Percentiles rank a stretch among this genome's conserved stretches.
phyloP scores from a whole-genome alignment of 1,140 invertebrate genomes.

The Achatina immaculata region DNA sequence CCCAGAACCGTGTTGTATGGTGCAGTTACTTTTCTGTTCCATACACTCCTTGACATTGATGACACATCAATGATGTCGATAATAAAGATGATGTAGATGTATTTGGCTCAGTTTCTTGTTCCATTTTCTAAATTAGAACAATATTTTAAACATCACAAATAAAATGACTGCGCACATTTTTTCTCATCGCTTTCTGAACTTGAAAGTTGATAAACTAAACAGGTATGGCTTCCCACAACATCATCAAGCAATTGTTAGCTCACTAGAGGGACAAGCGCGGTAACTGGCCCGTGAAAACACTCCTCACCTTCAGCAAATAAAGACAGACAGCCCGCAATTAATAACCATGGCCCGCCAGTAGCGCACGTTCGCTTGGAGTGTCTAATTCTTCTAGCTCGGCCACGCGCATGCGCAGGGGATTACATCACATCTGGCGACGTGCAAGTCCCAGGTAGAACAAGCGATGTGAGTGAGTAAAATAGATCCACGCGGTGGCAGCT shows the following conservation, averaged over 20 bases:
- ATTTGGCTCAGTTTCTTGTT: no score
- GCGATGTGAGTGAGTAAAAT: background rate
- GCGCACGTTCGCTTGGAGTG: background rate
- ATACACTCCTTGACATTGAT: no score
- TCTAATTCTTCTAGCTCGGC: background rate
- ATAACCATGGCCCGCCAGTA: background rate
- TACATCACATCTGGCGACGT: constrained; percentile 35
- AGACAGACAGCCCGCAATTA: background rate
- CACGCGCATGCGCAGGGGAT: constrained; percentile 26
- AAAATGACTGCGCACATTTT: no score
- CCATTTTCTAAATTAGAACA: no score
- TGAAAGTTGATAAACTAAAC: background rate
- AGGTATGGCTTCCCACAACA: background rate
- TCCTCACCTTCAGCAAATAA: background rate
- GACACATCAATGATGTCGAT: background rate
- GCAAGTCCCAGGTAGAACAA: constrained; percentile 24
- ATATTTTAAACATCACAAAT: no score
- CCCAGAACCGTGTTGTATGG: no score
- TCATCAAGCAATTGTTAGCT: background rate
- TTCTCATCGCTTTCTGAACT: no score
- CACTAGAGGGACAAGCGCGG: background rate
- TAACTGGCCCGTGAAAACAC: background rate
- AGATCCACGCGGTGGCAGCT: background rate
- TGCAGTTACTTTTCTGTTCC: no score
- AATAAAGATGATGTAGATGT: background rate